Conservation (phyloP, 2,113 vertebrate species). For the Ammodytes marinus region DNA sequence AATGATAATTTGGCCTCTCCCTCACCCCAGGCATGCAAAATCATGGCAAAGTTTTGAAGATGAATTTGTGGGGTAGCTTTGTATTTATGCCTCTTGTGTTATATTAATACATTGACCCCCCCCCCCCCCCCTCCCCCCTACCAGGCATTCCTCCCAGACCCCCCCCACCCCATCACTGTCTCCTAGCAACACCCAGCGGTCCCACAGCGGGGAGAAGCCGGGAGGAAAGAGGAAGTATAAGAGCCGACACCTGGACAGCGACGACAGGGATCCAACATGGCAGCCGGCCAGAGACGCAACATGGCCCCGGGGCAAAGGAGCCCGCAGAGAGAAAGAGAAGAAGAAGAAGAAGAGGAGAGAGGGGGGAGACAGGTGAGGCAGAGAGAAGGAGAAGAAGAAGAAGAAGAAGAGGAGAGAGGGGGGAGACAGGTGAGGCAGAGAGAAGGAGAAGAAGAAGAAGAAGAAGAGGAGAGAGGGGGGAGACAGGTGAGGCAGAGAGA, state of each 20-base stretch:
- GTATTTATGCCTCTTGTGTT: no score
- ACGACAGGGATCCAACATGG: constrained; percentile 56
- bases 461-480: background rate
- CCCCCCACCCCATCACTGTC: constrained; percentile 9
- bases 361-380: no score
- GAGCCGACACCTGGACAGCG: constrained; percentile 77
- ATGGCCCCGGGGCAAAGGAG: no score
- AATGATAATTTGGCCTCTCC: no score
- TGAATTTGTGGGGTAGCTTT: no score
- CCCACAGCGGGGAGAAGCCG: constrained; percentile 66
- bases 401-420: background rate
- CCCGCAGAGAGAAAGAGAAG: background rate
- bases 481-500: no score
- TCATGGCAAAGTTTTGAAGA: no score
- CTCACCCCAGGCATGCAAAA: no score
- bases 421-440: constrained; percentile 61
- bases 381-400: constrained; percentile 28
- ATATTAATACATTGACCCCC: background rate
- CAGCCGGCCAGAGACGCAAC: constrained; percentile 26
- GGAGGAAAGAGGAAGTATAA: constrained; percentile 81
- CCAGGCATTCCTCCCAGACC: background rate
- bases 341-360: constrained; percentile 16
- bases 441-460: no score
- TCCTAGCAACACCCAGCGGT: background rate
- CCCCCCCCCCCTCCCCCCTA: constrained; percentile 22